Base-by-base conservation (phyloP, 2,113 vertebrate species). In the Xenus cinereus region DNA sequence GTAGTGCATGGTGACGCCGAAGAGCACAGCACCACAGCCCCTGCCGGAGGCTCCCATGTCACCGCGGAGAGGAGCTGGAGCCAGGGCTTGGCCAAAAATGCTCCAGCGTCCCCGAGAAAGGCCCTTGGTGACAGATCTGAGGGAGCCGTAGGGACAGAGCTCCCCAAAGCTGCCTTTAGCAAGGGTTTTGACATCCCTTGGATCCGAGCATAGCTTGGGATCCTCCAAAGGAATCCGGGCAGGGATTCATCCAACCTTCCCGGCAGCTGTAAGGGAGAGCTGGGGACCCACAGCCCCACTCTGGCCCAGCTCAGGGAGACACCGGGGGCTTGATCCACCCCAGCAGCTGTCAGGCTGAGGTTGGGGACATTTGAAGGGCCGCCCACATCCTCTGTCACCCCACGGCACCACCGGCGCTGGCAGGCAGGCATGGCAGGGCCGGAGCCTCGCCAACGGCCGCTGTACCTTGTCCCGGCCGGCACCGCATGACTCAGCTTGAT, bases 261-360 rank as follows among this genome's bases (percentile, higher is more conserved):
- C 0, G 0, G 33, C 14, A 68, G 62, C 53, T 1, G 0, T 0
- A 0, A 15, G 28, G 19, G 11, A 35, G 28, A 28, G 7, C 12
- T 8, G 1, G 22, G 27, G 28, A 33, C 9, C 9, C 9, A 0
- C 51, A 54, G 54, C 39, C 28, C 11, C 14, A 4, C 30, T 23
- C 22, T 5, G 5, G 12, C 12, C 16, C 17, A 3, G 59, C 39
- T 27, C 30, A 32, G n/a, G 28, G 14, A 39, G 43, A 20, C n/a
- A 21, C 22, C 2, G 1, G 43, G 28, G 24, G 30, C 21, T 51
- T 4, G 15, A 50, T 15, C 7, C 32, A 14, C 21, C 53, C 53
- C 43, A 39, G 33, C 10, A 13, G 46, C 27, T 20, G 35, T 46
- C 48, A 6, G 26, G 51, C 22, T 23, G 10, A 69, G 28, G n/a